Base-by-base conservation (phyloP, 2,113 vertebrate species). In the Irena cyanogastra region DNA sequence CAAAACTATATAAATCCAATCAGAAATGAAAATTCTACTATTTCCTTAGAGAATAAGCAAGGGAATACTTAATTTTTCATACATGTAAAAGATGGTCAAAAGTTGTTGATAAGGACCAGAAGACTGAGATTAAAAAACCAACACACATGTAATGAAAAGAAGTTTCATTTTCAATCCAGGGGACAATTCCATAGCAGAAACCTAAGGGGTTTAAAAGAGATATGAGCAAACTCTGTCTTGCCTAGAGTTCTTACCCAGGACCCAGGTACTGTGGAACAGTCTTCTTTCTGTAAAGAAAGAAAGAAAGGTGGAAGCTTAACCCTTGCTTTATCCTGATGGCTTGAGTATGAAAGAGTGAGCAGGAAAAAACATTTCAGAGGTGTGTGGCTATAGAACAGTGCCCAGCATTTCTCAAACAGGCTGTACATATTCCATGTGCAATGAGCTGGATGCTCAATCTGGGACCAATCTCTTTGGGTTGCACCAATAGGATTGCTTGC, bases 271-370 rank as follows among this genome's bases (percentile, higher is more conserved):
- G 83, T 96, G 90, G 90, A 88, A 95, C 52, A 94, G 65, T 96
- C 95, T 95, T 95, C 95, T 95, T 96, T 97, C 95, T 96, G 94
- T 87, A 96, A 97, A 96, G 96, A 96, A 96, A 96, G 93, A 97
- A 97, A 96, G 90, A 96, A 95, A 94, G 86, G 90, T 95, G 93
- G 95, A 95, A 94, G 86, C 95, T 95, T 96, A 96, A 97, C 86
- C 94, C 93, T 94, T 95, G 65, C 93, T 96, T 92, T 82, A 75
- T 68, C 77, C 41, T 60, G 28, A 24, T 90, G 80, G 69, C 53
- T 75, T 60, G 52, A 60, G 24, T 0, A 30, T 71, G 76, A 95
- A 89, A 92, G 85, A 63, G 47, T 21, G 45, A 94, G 52, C 30
- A 83, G 79, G 87, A 70, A 94, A 92, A 94, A 80, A 54, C 78